Conservation (phyloP, 2,888 invertebrate genomes). For the Plagodis pulveraria region DNA sequence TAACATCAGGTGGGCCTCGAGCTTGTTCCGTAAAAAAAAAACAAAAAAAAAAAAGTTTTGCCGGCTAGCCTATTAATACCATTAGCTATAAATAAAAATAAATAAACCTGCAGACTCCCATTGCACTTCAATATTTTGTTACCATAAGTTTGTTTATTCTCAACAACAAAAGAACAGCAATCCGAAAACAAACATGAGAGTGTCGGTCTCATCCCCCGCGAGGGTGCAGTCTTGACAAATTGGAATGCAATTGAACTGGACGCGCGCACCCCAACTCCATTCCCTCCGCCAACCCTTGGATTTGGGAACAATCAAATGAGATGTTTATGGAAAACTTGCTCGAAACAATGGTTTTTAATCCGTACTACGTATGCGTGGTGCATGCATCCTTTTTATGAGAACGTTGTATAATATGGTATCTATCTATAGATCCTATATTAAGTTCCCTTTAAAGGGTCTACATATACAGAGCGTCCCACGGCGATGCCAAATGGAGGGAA, state of each 20-base stretch:
- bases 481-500: no score
- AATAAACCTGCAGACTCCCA: not conserved
- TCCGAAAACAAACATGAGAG: conserved; percentile 18
- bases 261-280: conserved; percentile 35
- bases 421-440: no score
- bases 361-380: no score
- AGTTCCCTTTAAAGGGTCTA: no score
- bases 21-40: no score
- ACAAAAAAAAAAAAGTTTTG: no score
- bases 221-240: conserved; percentile 64
- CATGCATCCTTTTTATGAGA: no score
- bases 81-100: no score
- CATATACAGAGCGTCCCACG: no score
- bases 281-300: conserved; percentile 11
- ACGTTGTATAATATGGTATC: no score
- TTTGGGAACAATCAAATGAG: conserved; percentile 8
- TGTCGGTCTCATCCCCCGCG: conserved; percentile 21
- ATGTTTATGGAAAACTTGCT: conserved; percentile 6
- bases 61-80: no score
- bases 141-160: conserved; percentile 1
- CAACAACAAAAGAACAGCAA: conserved; percentile 11
- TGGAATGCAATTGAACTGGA: conserved; percentile 62
- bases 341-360: not conserved
- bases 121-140: not conserved
- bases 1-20: no score